Conservation (phyloP, 2,113 vertebrate genomes). For the Tetraodon nigroviridis region DNA sequence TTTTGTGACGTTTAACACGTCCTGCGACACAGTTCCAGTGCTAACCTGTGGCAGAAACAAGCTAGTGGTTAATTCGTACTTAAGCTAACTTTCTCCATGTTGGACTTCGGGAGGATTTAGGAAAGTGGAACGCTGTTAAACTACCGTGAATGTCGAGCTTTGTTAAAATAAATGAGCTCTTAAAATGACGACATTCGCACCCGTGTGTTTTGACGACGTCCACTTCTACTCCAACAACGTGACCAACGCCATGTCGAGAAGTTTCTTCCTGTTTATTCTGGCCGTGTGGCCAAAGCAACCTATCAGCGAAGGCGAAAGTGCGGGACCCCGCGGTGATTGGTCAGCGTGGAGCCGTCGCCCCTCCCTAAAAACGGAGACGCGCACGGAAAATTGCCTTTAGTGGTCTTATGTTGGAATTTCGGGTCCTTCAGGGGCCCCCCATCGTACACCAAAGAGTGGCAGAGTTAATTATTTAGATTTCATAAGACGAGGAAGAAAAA, state of each 20-base stretch:
- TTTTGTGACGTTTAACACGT: too few species aligned
- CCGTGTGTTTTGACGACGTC: neutral
- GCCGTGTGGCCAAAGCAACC: constrained; percentile 35
- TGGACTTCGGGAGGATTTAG: neutral
- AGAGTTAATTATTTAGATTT: constrained; percentile 51
- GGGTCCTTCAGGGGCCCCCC: constrained; percentile 50
- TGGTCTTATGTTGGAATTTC: constrained; percentile 54
- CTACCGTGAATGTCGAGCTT: neutral
- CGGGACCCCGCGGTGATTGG: constrained; percentile 48
- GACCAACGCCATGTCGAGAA: constrained; percentile 8
- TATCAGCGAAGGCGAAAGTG: constrained; percentile 45
- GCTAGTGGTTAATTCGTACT: neutral
- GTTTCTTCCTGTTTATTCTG: constrained; percentile 54
- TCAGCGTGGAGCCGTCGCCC: constrained; percentile 13
- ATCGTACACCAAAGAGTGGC: constrained; percentile 35
- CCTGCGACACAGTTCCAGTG: too few species aligned
- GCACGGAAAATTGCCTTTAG: constrained; percentile 43
- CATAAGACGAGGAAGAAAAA: too few species aligned
- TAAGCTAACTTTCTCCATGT: neutral
- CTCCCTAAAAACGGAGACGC: constrained; percentile 39
- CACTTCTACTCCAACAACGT: neutral
- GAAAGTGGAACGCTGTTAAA: neutral
- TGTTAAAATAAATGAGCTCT: neutral
- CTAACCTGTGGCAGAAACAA: too few species aligned
- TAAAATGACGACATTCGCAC: constrained; percentile 13